Percentiles rank a stretch among this genome's conserved stretches.
Evolutionary conservation across 1,140 invertebrate species (phyloP).

Genomic region (Lasioglossum baleicum): DNA sequence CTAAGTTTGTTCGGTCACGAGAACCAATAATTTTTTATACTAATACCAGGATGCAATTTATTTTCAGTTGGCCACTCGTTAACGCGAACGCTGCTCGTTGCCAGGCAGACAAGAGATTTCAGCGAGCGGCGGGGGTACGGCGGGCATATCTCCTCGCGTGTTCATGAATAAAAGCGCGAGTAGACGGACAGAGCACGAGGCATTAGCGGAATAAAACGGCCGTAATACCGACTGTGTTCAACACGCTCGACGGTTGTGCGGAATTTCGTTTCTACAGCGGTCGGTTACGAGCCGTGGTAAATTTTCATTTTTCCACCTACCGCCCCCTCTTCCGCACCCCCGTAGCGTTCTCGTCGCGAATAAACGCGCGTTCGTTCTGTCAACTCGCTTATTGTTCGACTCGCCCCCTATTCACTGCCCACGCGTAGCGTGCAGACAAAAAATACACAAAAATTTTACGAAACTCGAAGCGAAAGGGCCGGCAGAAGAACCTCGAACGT

Average conservation of each 20-base stretch:
- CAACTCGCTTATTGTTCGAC: constrained; percentile 27
- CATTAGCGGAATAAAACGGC: constrained; percentile 62
- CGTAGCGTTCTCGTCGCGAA: constrained; percentile 8
- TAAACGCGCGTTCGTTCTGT: constrained; percentile 31
- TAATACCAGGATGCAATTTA: background rate
- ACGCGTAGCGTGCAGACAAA: background rate
- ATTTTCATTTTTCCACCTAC: constrained; percentile 52
- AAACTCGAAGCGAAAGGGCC: background rate
- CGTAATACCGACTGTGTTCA: constrained; percentile 63
- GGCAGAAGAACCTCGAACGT: no score
- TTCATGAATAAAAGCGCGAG: constrained; percentile 62
- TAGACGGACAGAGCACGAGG: constrained; percentile 54
- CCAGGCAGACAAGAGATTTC: constrained; percentile 21
- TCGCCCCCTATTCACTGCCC: background rate
- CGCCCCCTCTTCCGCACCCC: no score
- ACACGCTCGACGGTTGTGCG: constrained; percentile 57
- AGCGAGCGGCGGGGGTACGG: constrained; percentile 2
- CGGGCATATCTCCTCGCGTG: constrained; percentile 27
- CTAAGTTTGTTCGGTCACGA: no score
- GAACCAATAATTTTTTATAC: no score
- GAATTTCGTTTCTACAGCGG: constrained; percentile 57
- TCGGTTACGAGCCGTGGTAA: constrained; percentile 37
- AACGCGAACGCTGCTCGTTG: constrained; percentile 34
- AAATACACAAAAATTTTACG: background rate
- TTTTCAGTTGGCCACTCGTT: constrained; percentile 45